A percentile compares a stretch with the other conserved stretches of the same genome.
These are phyloP conservation scores for Brienomyrus longianalis DNA, from an alignment of 2,113 vertebrate genomes.

Conservation along the genomic window DNA sequence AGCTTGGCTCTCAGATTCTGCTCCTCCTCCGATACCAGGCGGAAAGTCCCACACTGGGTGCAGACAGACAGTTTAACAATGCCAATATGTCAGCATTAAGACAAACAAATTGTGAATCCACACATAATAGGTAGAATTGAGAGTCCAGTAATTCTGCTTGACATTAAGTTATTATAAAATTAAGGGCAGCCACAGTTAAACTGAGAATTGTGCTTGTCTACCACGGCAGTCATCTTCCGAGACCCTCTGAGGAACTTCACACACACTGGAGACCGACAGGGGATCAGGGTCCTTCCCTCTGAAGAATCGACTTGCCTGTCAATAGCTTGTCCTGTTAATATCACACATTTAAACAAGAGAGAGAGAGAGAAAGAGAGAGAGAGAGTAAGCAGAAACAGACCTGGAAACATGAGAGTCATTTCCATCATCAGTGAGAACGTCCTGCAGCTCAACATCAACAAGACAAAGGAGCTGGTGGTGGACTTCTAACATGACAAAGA, in stretches of 20 bases:
- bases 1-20: constrained; percentile 82
- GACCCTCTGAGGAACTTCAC: neutral
- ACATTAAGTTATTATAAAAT: neutral
- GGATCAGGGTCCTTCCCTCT: neutral
- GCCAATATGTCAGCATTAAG: neutral
- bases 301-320: neutral
- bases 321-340: neutral
- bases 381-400: neutral
- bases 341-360: neutral
- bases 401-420: neutral
- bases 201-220: neutral
- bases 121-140: neutral
- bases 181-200: neutral
- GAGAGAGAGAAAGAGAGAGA: neutral
- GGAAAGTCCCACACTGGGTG: constrained; percentile 80
- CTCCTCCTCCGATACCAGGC: constrained; percentile 88
- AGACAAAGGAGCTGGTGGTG: neutral
- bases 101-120: neutral
- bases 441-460: neutral
- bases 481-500: neutral
- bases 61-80: neutral
- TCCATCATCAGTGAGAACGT: neutral
- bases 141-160: neutral
- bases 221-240: neutral
- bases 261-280: neutral